phyloP scores from a whole-genome alignment of 2,888 invertebrate species.

The Lepidochitona cinerea region DNA sequence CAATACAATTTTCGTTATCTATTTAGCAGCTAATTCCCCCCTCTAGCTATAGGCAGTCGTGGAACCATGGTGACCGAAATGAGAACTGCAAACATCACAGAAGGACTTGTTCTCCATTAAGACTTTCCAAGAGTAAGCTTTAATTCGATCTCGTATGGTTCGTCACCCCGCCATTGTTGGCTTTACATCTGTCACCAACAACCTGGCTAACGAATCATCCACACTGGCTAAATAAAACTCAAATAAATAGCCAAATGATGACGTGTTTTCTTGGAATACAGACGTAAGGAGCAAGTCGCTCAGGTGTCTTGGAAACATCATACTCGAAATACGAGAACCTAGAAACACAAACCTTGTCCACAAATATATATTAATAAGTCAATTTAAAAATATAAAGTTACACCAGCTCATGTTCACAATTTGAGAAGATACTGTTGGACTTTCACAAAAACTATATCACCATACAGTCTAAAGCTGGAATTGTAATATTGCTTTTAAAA shows the following conservation, averaged over 20 bases:
- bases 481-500: too few species aligned
- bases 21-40: background rate
- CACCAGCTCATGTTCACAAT: too few species aligned
- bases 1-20: constrained; percentile 1
- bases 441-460: too few species aligned
- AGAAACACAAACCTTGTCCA: too few species aligned
- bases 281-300: background rate
- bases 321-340: background rate
- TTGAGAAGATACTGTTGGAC: too few species aligned
- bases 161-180: background rate
- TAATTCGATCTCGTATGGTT: background rate
- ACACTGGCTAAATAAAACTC: too few species aligned
- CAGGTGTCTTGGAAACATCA: background rate
- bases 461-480: too few species aligned
- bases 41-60: background rate
- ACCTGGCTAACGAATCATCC: too few species aligned
- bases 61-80: background rate
- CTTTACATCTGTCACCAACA: background rate
- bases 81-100: background rate
- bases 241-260: too few species aligned
- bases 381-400: too few species aligned
- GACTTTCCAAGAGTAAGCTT: background rate
- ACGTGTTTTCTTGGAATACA: background rate
- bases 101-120: background rate
- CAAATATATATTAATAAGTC: too few species aligned